Evolutionary conservation across 2,113 vertebrate genomes (phyloP), one percentile per base, ranked within the genome.

Genomic region (Rhea pennata): DNA sequence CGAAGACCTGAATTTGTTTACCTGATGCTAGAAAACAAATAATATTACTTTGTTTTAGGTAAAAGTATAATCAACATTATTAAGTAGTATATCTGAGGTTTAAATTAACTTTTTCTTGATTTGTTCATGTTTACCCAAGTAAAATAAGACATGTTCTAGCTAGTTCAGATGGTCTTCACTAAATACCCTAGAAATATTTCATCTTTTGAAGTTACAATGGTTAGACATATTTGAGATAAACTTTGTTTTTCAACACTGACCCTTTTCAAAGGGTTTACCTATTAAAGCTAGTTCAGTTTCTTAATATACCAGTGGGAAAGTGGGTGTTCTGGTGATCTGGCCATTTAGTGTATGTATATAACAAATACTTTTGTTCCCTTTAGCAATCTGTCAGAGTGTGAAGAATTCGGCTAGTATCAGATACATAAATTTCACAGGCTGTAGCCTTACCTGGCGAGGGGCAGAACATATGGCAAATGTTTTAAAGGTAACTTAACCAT

Each of bases 361-460:
- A 95, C 4, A 14, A 1, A 15, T 36, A 12, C 69, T 92, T 87
- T 94, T 78, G 22, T 95, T 48, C 95, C 75, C 84, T 97, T 96
- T 83, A 99, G 99, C 98, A 75, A 98, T 99, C 96, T 99, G 99
- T 97, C 99, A 99, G 97, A 99, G 98, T 96, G 97, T 99, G 74
- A 99, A 99, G 96, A 99, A 99, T 94, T 99, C 98, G 26, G 14
- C 98, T 84, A 97, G 95, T 74, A 98, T 99, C 96, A 99, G 96
- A 98, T 98, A 93, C 6, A 88, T 99, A 76, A 98, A 99, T 97
- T 99, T 99, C 92, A 98, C 98, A 4, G 98, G 98, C 65, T 99
- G 99, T 97, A 98, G 98, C 97, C 97, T 99, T 56, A 99, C 99
- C 1, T 99, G 99, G 99, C 98, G 98, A 92, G 99, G 99, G 67